A percentile compares a stretch with the other conserved stretches of the same genome.
These are phyloP conservation scores for Bombus waltoni DNA, from an alignment of 1,140 invertebrate species.

Conservation along the genomic window DNA sequence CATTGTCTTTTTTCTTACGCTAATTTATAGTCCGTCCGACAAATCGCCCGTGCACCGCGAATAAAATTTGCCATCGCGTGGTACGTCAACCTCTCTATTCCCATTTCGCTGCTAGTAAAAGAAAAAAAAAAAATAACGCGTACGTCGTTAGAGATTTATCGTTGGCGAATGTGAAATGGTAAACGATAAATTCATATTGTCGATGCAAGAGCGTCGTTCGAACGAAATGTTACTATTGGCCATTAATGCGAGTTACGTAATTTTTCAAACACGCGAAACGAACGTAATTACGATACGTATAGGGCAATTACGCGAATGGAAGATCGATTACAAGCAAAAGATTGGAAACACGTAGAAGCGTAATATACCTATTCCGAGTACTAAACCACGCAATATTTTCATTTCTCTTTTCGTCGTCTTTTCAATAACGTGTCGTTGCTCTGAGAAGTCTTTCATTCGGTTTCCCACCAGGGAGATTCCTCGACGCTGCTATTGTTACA, in stretches of 20 bases:
- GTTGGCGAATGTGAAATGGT: not conserved
- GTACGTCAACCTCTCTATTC: not conserved
- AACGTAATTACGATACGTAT: not conserved
- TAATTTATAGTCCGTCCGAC: constrained; percentile 7
- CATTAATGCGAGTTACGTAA: not conserved
- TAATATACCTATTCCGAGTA: not conserved
- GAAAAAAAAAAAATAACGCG: not conserved
- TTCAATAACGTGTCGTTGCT: constrained; percentile 19
- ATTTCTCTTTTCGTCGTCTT: not conserved
- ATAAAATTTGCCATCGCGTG: not conserved
- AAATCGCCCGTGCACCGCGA: constrained; percentile 7
- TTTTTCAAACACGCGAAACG: not conserved
- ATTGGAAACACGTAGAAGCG: not conserved
- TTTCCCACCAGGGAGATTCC: constrained; percentile 3
- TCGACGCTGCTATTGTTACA: constrained; percentile 11
- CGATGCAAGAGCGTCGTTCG: not conserved
- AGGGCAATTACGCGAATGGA: not conserved
- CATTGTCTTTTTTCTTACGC: not conserved
- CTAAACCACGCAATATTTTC: not conserved
- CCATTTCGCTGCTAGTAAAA: not conserved
- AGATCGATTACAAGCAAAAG: not conserved
- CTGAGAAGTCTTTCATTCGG: constrained; percentile 20
- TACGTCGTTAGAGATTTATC: not conserved
- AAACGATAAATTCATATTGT: not conserved
- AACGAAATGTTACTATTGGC: not conserved